Evolutionary conservation across 2,888 invertebrate genomes (phyloP), one percentile per base, ranked within the genome.

Genomic region (Sepioteuthis lessoniana): DNA sequence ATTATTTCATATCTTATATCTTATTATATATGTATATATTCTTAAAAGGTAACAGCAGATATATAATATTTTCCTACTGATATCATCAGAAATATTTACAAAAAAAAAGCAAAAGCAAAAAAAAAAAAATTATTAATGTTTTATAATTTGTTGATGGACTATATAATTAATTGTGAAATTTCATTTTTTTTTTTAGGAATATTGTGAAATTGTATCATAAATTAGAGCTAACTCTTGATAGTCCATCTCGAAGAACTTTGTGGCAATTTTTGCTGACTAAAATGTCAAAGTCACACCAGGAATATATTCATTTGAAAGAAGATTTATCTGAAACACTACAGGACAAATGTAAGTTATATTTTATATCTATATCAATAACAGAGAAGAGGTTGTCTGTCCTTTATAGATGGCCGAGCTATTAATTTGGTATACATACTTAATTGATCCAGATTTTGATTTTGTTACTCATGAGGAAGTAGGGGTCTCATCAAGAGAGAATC

Each of bases 181-280:
- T 93, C 46, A 28, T 76, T 90, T 76, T 93, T 94, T 46, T 76
- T 95, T 95, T 90, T 94, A 97, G 97, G 92, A 96, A 97, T 94
- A 95, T 97, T n/a, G 95, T 96, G 16, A 95, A 96, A 60, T 95
- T 97, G 90, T 96, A 95, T 93, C 95, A 95, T 46, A 95, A 95
- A 46, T 94, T 96, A 37, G 95, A 95, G 42, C 93, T 94, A 35
- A 95, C 97, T 13, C 95, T 97, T 94, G 97, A 97, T 95, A 96
- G 96, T 5, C 97, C 97, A 38, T 96, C 97, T 91, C 97, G 97
- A 95, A 95, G 96, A 94, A 95, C 95, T 10, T 94, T 97, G 94
- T 97, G 97, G 97, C 95, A 95, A 94, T 97, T 96, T 94, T 94
- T 97, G n/a, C 94, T 97, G 90, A 96, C 96, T 5, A 92, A 92